Base-by-base conservation (phyloP, 2,888 invertebrate species). In the Hemicrepidius hirtus region DNA sequence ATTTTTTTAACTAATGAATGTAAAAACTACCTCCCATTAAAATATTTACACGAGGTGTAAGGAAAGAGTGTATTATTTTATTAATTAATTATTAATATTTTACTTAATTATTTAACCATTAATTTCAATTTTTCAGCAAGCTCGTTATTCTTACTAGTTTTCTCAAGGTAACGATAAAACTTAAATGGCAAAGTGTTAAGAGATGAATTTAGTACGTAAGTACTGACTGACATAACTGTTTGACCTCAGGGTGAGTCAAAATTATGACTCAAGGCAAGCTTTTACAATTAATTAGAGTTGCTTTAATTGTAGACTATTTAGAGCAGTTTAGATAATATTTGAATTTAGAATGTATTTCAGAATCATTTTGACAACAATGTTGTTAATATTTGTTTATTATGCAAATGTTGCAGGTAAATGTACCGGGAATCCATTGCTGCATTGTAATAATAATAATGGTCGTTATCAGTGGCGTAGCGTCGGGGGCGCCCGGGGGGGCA, bases 221-320 rank as follows among this genome's bases (percentile, higher is more conserved):
- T 49, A 49, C 18, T 16, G 13, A 63, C 44, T 21, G 44, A 63
- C 35, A 37, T 57, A 57, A 35, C 18, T 32, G 18, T 24, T 32
- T 49, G 44, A 49, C 63, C 63, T 63, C 44, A 46, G 32, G 16
- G 63, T 12, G 32, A 63, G 41, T 63, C 63, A 28, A 63, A 62
- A 63, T 62, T 62, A 24, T 62, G 63, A n/a, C 46, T 46, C 63
- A 63, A 63, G 63, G 63, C 46, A 7, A 46, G 7, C 28, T 44
- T 46, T 63, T 49, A 6, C 16, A 44, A 3, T 44, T 44, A 44
- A 44, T 44, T 44, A 44, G 44, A 9, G 1, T 32, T 1, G 32
- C 16, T 41, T 18, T 5, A 16, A 18, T 44, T 44, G 13, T 7
- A 18, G 13, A 44, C 44, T 44, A 44, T 44, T 44, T 44, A 18